Evolutionary conservation across 2,113 vertebrate species (phyloP).

Genomic region (Nannobrachium achirus): DNA sequence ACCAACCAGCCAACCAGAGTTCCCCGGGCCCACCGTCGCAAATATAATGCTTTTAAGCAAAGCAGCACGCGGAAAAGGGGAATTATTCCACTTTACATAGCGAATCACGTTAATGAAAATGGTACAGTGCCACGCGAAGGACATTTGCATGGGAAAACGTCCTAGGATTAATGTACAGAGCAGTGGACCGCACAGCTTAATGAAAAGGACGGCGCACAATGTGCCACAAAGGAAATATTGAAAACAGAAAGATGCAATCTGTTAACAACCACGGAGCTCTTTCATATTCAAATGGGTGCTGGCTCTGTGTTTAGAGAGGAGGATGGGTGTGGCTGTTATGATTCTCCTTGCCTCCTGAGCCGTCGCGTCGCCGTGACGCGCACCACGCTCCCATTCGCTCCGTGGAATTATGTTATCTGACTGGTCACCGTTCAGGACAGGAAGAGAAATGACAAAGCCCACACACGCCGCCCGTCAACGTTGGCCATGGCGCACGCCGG

Average conservation of each 20-base stretch:
- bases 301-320: slow-evolving; percentile 49
- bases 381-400: slow-evolving; percentile 49
- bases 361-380: slow-evolving; percentile 69
- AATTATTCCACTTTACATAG: slow-evolving; percentile 58
- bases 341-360: slow-evolving; percentile 66
- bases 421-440: slow-evolving; percentile 34
- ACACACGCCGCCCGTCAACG: slow-evolving; percentile 31
- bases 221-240: slow-evolving; percentile 43
- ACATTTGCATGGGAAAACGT: slow-evolving; percentile 61
- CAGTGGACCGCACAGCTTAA: slow-evolving; percentile 31
- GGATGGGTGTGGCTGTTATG: slow-evolving; percentile 66
- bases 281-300: slow-evolving; percentile 71
- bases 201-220: slow-evolving; percentile 48
- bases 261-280: slow-evolving; percentile 65
- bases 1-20: slow-evolving; percentile 63
- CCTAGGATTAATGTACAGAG: slow-evolving; percentile 41
- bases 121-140: slow-evolving; percentile 34
- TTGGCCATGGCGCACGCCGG: slow-evolving; percentile 25
- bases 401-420: slow-evolving; percentile 50
- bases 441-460: slow-evolving; percentile 42
- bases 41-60: slow-evolving; percentile 65
- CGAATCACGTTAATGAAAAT: slow-evolving; percentile 59
- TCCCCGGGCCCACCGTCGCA: slow-evolving; percentile 58
- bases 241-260: slow-evolving; percentile 62
- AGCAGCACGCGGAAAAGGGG: slow-evolving; percentile 49